Conservation (phyloP, 1,140 invertebrate genomes). For the Ceratina calcarata region DNA sequence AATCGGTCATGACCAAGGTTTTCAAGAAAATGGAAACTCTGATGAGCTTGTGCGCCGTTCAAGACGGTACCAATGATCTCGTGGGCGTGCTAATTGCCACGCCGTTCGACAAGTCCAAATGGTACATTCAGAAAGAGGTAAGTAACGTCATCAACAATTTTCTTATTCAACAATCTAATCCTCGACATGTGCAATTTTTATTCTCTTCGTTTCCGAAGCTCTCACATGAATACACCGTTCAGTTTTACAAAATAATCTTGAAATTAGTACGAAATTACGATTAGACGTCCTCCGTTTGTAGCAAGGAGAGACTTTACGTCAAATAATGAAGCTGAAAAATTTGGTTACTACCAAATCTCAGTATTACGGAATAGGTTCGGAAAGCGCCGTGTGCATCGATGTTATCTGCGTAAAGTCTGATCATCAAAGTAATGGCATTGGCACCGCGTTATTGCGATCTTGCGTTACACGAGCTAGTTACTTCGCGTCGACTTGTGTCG, state of each 20-base stretch:
- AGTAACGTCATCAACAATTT: background rate
- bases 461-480: constrained; percentile 38
- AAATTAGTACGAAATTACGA: too few relatives aligned
- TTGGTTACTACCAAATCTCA: background rate
- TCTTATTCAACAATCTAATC: background rate
- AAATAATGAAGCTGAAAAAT: constrained; percentile 17
- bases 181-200: too few relatives aligned
- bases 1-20: constrained; percentile 20
- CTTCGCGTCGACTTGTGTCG: constrained; percentile 31
- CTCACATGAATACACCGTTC: too few relatives aligned
- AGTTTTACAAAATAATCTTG: too few relatives aligned
- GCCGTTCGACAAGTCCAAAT: background rate
- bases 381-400: constrained; percentile 45
- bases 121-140: background rate
- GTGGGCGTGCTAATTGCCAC: constrained; percentile 50
- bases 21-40: background rate
- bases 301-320: constrained; percentile 21
- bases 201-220: too few relatives aligned
- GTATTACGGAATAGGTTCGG: constrained; percentile 14
- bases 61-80: constrained; percentile 51
- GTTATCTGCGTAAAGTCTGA: constrained; percentile 41
- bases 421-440: constrained; percentile 46
- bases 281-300: background rate
- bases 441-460: constrained; percentile 49
- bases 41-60: constrained; percentile 54